phyloP scores from a whole-genome alignment of 1,140 invertebrate species.

The Medauroidea extradentata region DNA sequence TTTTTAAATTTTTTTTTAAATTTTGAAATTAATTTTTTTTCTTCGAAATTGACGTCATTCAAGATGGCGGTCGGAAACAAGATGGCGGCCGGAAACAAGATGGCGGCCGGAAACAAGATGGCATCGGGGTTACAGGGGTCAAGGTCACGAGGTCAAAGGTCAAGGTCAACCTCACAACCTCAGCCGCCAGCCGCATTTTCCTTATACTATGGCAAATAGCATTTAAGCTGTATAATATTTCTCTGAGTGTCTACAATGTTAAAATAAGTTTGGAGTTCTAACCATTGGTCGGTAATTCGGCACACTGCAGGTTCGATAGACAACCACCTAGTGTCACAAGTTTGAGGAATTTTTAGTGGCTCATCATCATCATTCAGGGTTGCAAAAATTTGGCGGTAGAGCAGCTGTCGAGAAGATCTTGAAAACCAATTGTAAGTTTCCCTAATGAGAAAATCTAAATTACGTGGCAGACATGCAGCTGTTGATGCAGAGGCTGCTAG shows the following conservation, averaged over 20 bases:
- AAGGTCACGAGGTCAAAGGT: no score
- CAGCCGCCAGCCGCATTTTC: no score
- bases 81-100: no score
- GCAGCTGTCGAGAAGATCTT: conserved; percentile 24
- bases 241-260: conserved; percentile 7
- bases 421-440: conserved; percentile 41
- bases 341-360: conserved; percentile 36
- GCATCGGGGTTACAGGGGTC: no score
- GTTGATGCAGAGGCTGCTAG: conserved; percentile 29
- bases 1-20: no score
- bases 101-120: no score
- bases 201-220: conserved; percentile 27
- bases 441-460: conserved; percentile 39
- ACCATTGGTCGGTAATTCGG: conserved; percentile 35
- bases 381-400: conserved; percentile 26
- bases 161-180: no score
- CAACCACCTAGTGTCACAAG: conserved; percentile 39
- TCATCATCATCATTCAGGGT: conserved; percentile 29
- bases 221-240: conserved; percentile 5
- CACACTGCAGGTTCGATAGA: conserved; percentile 34
- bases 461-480: conserved; percentile 29
- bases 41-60: no score
- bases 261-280: conserved; percentile 37
- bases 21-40: no score
- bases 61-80: no score